Evolutionary conservation across 1,140 invertebrate species (phyloP), one percentile per base, ranked within the genome.

Genomic region (Oppia nitens): DNA sequence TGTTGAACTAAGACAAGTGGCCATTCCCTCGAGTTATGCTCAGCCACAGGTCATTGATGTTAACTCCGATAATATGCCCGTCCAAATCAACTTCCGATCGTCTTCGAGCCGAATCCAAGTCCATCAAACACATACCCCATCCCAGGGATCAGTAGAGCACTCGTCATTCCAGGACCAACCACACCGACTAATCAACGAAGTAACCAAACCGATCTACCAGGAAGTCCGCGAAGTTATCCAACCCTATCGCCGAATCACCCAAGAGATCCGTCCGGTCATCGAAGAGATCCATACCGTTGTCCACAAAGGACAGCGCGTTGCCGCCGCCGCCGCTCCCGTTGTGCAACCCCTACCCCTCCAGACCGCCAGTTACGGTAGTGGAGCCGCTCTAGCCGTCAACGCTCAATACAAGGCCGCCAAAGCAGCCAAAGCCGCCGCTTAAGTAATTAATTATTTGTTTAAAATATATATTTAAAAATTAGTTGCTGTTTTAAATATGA

Each of bases 231-330:
- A 59, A 26, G 24, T 59, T 9, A 59, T 59, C 47, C 49, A 53
- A 23, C 57, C 57, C 17, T 59, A 56, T 27, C 57, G 57, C n/a
- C 57, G 57, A 17, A n/a, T 59, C 17, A 53, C 40, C 21, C 57
- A 59, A 59, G 21, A 53, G 24, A 28, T 59, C n/a, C 48, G 40
- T 25, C 57, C 57, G 40, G 57, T 59, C 11, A 53, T 56, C 32
- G 57, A 59, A 45, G 21, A 53, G 27, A 59, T 40, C 2, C 49
- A 59, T 45, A 59, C 57, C 21, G 6, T 55, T 14, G 53, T 55
- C 6, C n/a, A 20, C 6, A 17, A 55, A 6, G 48, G 48, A 4
- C n/a, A 50, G 11, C n/a, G 6, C 6, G 24, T 50, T 50, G n/a
- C 49, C 6, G 11, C 24, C 9, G n/a, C 49, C 11, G 49, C n/a